Percentiles rank a stretch among this genome's conserved stretches.
Evolutionary conservation across 2,888 invertebrate species (phyloP).

Genomic region (Ceramica pisi): DNA sequence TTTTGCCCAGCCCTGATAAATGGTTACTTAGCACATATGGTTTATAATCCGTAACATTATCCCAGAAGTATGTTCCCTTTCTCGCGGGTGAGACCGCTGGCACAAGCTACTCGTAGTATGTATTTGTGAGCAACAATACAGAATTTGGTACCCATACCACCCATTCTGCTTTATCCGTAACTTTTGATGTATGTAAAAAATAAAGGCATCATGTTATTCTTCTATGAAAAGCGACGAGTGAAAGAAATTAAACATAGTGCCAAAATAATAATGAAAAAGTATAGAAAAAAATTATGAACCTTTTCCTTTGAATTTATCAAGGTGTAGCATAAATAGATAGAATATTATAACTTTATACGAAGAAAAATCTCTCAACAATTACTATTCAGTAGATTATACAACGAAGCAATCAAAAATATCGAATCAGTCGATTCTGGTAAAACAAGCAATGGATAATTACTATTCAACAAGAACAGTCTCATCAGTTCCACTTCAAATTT

Average conservation of each 20-base stretch:
- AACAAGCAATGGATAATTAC: conserved; percentile 13
- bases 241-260: no score
- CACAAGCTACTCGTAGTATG: no score
- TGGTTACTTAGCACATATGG: no score
- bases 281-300: no score
- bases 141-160: no score
- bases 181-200: no score
- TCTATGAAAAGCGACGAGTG: neutral
- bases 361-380: neutral
- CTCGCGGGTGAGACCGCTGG: no score
- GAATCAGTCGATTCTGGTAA: neutral
- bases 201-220: neutral
- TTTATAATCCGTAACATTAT: no score
- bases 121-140: no score
- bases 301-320: no score
- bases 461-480: neutral
- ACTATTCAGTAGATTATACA: neutral
- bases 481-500: conserved; percentile 9
- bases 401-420: neutral
- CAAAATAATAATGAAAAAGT: neutral
- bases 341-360: neutral
- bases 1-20: no score
- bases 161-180: neutral
- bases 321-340: neutral
- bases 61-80: no score